phyloP scores from a whole-genome alignment of 2,888 invertebrate species.

The Nudaria mundana region DNA sequence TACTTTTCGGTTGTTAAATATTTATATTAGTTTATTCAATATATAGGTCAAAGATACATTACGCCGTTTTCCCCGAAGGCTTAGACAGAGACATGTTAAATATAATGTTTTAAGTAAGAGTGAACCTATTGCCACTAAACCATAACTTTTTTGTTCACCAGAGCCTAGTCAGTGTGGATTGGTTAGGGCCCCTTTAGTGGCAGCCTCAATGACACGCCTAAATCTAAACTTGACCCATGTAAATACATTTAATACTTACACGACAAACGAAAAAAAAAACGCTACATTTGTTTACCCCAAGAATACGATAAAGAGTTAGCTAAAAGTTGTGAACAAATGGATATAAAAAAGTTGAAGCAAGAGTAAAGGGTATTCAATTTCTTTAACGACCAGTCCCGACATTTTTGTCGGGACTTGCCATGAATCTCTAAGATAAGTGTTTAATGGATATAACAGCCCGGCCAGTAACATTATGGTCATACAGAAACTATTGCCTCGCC shows the following conservation, averaged over 20 bases:
- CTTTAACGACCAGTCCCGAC: slow-evolving; percentile 70
- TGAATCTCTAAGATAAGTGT: slow-evolving; percentile 72
- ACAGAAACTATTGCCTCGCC: slow-evolving; percentile 55
- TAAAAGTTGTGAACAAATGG: slow-evolving; percentile 40
- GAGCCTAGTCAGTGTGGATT: too few species aligned
- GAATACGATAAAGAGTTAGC: slow-evolving; percentile 15
- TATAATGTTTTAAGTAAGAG: too few species aligned
- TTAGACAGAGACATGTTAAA: too few species aligned
- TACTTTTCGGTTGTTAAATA: too few species aligned
- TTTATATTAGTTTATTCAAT: too few species aligned
- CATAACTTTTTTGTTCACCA: too few species aligned
- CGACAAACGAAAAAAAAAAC: neutral
- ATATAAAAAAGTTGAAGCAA: slow-evolving; percentile 53
- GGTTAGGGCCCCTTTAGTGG: too few species aligned
- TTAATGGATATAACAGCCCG: slow-evolving; percentile 68
- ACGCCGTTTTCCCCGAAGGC: too few species aligned
- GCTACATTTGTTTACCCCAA: too few species aligned
- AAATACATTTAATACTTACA: neutral
- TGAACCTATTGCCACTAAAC: too few species aligned
- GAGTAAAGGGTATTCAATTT: slow-evolving; percentile 67
- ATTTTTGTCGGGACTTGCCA: slow-evolving; percentile 61
- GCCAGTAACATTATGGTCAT: slow-evolving; percentile 57
- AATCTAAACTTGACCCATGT: neutral
- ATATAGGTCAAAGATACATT: too few species aligned
- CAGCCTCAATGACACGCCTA: too few species aligned